Evolutionary conservation across 1,140 invertebrate species (phyloP).

Genomic region (Pemphigus obesinymphae): DNA sequence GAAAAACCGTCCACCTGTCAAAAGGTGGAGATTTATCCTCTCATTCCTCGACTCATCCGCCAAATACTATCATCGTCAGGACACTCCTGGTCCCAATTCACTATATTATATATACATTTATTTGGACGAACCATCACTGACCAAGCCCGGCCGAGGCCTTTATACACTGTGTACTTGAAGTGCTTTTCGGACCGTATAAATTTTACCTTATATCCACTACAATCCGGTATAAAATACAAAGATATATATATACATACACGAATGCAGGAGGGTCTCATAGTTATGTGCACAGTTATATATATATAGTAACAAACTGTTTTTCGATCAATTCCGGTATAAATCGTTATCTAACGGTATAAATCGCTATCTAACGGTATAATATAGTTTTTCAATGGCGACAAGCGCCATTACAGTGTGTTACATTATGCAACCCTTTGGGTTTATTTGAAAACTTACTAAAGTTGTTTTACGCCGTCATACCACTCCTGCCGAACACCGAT

Average conservation of each 20-base stretch:
- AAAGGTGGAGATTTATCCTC: neutral
- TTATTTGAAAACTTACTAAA: neutral
- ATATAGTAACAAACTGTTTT: neutral
- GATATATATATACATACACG: neutral
- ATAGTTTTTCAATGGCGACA: neutral
- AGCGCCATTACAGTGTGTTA: neutral
- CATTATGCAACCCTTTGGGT: neutral
- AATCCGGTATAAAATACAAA: neutral
- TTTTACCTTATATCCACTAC: neutral
- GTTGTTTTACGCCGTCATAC: neutral
- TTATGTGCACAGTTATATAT: neutral
- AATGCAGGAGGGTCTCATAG: neutral
- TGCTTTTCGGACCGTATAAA: conserved; percentile 13
- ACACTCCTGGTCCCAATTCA: no score
- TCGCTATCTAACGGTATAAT: no score
- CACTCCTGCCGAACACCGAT: no score
- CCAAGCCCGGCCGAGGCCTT: neutral
- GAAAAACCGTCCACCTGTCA: conserved; percentile 11
- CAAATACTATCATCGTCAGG: no score
- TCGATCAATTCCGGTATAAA: neutral
- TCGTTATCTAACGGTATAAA: neutral
- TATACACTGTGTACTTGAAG: neutral
- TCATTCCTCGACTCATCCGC: no score
- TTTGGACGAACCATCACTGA: neutral
- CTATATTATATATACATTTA: no score